Percentiles rank a stretch among this genome's conserved stretches.
These are phyloP conservation scores for Narcine bancroftii DNA, from an alignment of 2,113 vertebrate species.

Conservation along the genomic window DNA sequence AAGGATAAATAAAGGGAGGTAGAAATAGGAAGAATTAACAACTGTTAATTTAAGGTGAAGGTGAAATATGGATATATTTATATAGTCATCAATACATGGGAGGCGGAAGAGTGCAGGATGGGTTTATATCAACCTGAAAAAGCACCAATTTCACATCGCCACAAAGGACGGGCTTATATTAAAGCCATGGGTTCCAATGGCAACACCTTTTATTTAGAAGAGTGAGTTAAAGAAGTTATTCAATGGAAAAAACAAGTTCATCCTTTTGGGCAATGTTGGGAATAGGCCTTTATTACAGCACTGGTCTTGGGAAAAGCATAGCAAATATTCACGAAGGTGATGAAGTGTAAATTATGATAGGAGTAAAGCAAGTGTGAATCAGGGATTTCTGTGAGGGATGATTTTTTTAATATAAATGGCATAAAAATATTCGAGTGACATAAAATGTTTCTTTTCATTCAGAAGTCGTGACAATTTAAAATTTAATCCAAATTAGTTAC, in stretches of 20 bases:
- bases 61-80: neutral
- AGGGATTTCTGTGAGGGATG: neutral
- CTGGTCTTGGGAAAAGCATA: neutral
- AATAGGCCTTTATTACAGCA: neutral
- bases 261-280: neutral
- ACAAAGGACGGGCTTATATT: no score
- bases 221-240: no score
- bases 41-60: neutral
- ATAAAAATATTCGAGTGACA: neutral
- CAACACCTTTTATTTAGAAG: no score
- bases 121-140: no score
- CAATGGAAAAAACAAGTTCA: no score
- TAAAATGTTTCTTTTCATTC: neutral
- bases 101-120: no score
- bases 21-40: neutral
- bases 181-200: no score
- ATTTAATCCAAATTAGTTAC: neutral
- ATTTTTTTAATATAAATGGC: neutral
- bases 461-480: neutral
- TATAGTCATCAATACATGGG: no score
- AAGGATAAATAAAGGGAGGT: neutral
- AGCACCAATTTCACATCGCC: no score
- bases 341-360: neutral
- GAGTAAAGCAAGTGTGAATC: neutral
- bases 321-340: neutral